Base-by-base conservation (phyloP, 53 echinoderm and acorn worm genomes). In the Crossaster papposus region DNA sequence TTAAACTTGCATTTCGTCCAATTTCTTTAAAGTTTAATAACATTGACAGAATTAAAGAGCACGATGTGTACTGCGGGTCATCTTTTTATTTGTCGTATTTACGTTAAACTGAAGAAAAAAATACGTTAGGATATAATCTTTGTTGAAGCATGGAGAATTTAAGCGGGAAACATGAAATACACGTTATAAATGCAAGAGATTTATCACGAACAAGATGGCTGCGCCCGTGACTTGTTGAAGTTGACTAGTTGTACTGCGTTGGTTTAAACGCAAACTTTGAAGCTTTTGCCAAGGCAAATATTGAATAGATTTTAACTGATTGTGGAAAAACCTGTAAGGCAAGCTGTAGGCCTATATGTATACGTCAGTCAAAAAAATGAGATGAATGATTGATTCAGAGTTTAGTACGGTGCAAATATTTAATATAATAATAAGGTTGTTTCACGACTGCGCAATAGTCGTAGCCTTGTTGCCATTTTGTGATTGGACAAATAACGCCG, bases 201-300 rank as follows among this genome's bases (percentile, higher is more conserved):
- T 35, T 64, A 31, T 28, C 51, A 6, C 15, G 37, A 88, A 37
- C 77, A 88, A 88, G 18, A 88, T 78, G 79, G 77, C 88, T 34
- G 64, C 65, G 37, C 64, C 63, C 79, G 17, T 30, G 78, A 24
- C 62, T 64, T 36, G 23, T 78, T 64, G 17, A 77, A 88, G 71
- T 70, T 70, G 29, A 30, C 29, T 10, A 30, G n/a, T n/a, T n/a
- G n/a, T n/a, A n/a, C n/a, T n/a, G n/a, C n/a, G n/a, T n/a, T n/a
- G n/a, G n/a, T n/a, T n/a, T n/a, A n/a, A n/a, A n/a, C n/a, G n/a
- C n/a, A n/a, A n/a, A n/a, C n/a, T n/a, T n/a, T 28, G 71, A 31
- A 20, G 2, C 2, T 30, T 70, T 24, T 7, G 24, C 24, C 5
- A 64, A 24, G 22, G 24, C 24, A 23, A 64, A 24, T 23, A 24